Evolutionary conservation across 2,797 vertebrate species (phyloP), one percentile per base, ranked within the genome.

Genomic region (Dicrostonyx torquatus): DNA sequence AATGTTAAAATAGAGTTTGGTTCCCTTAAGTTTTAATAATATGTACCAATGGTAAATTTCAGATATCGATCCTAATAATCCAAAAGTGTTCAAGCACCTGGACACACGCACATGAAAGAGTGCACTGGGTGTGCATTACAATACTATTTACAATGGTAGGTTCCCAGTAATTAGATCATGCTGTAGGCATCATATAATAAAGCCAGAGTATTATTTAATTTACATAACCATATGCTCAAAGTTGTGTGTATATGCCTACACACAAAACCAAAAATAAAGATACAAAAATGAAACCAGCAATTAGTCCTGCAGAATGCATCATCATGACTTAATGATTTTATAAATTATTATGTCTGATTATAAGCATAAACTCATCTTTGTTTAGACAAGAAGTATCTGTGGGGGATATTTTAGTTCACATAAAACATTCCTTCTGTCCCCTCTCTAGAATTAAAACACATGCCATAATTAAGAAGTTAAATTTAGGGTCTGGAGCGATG

Each of bases 361-460:
- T 89, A 96, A 94, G 77, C 84, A 82, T 40, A 94, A 84, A 48
- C 11, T 31, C 87, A 87, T 26, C 92, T 96, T 76, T 95, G 29
- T 48, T 95, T 78, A 87, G 40, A 80, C 87, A 89, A 90, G 31
- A 70, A 58, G 53, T 68, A 78, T 87, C 40, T 72, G 75, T 85
- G 40, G 53, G 53, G 6, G 6, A 4, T 78, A 94, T 89, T 92
- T 91, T n/a, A 94, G 91, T 89, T 96, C 91, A 45, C n/a, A 72
- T 62, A 73, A 83, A 89, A 87, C 34, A 40, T 78, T 93, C 60
- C 66, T 94, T 92, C 48, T 53, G 40, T 64, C 37, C 9, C 22
- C 31, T 93, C 50, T 93, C 24, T 80, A 94, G 91, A 91, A 55
- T 80, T 90, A 82, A 95, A 96, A 89, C 31, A 80, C 58, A 76